Percentiles rank a stretch among this genome's conserved stretches.
Conservation (phyloP, 2,797 vertebrate genomes). For the Melanotaenia nigrans region DNA sequence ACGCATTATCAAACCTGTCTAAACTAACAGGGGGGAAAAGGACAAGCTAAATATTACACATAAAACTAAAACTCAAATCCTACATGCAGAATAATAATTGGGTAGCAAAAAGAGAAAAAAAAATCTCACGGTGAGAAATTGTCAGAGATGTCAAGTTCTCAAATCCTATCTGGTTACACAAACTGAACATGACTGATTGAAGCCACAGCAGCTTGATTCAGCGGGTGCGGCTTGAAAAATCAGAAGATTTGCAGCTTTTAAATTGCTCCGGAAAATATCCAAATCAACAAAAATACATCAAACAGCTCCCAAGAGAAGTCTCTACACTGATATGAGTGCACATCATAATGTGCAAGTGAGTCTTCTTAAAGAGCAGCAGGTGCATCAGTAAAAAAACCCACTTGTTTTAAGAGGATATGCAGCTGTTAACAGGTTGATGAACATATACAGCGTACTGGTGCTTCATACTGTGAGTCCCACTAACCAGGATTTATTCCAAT, state of each 20-base stretch:
- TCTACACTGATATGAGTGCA: background rate
- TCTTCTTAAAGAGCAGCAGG: slow-evolving; percentile 4
- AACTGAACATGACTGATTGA: background rate
- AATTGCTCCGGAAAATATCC: background rate
- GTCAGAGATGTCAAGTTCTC: background rate
- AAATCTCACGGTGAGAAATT: background rate
- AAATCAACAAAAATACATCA: background rate
- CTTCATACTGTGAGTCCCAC: background rate
- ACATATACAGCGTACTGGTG: background rate
- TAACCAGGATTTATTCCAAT: background rate
- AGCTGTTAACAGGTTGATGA: slow-evolving; percentile 4
- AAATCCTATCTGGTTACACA: background rate
- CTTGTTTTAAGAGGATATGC: slow-evolving; percentile 3
- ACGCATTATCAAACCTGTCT: no score
- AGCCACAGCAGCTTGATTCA: background rate
- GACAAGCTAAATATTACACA: no score
- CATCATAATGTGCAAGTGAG: background rate
- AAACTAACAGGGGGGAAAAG: background rate
- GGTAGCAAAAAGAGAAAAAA: background rate
- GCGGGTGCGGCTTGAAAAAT: background rate
- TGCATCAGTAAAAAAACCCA: background rate
- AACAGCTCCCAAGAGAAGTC: background rate
- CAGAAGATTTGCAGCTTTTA: background rate
- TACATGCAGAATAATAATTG: no score
- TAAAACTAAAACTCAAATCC: no score